Percentiles rank a stretch among this genome's conserved stretches.
Conservation (phyloP, 2,797 vertebrate species). For the Cirrhinus mrigala region DNA sequence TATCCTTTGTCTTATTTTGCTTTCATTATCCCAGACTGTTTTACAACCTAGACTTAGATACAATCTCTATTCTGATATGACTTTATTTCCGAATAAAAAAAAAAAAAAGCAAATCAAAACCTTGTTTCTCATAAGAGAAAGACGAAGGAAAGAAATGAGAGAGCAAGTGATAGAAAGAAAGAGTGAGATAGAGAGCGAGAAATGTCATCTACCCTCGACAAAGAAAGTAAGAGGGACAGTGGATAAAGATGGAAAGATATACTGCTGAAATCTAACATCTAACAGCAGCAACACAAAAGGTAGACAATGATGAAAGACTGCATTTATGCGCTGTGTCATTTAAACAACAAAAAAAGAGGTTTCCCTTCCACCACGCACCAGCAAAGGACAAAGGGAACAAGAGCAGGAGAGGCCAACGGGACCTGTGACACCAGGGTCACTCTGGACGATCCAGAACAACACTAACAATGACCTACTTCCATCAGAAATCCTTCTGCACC, state of each 20-base stretch:
- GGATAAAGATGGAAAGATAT: conserved; percentile 34
- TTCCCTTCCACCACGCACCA: conserved; percentile 2
- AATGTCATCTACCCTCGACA: conserved; percentile 18
- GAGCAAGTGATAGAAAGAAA: neutral
- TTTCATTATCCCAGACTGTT: conserved; percentile 54
- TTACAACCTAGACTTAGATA: conserved; percentile 47
- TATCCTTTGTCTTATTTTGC: conserved; percentile 49
- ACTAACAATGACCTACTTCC: conserved; percentile 40
- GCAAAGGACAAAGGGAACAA: conserved; percentile 8
- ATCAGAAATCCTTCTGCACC: conserved; percentile 21
- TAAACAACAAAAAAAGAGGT: conserved; percentile 11
- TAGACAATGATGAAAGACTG: conserved; percentile 13
- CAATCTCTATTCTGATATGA: conserved; percentile 36
- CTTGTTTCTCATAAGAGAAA: conserved; percentile 17
- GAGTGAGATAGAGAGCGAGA: neutral
- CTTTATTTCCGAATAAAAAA: conserved; percentile 5
- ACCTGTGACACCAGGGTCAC: conserved; percentile 37
- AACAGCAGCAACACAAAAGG: conserved; percentile 21
- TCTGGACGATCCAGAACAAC: conserved; percentile 13
- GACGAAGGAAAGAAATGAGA: neutral
- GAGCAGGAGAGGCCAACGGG: neutral
- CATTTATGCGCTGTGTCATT: conserved; percentile 5
- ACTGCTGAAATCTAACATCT: conserved; percentile 37
- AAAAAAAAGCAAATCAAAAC: conserved; percentile 7
- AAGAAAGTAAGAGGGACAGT: conserved; percentile 27